Percentiles rank a stretch among this genome's conserved stretches.
Conservation (phyloP, 2,113 vertebrate genomes). For the Chaetops frenatus region DNA sequence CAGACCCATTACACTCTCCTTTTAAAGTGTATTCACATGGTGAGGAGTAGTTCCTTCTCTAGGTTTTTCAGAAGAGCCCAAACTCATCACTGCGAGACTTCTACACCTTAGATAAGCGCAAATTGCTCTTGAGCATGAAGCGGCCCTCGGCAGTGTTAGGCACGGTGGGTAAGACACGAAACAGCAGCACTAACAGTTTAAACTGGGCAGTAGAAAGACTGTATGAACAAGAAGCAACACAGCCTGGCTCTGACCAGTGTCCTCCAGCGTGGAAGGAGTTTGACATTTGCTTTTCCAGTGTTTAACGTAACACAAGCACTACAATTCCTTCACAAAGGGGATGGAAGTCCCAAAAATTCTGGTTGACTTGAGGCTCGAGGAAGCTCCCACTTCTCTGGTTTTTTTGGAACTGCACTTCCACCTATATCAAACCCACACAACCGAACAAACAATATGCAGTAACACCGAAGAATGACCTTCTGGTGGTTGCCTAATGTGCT, state of each 20-base stretch:
- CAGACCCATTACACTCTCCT: neutral
- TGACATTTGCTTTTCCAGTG: rapidly evolving
- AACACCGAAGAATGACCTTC: neutral
- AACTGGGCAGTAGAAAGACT: neutral
- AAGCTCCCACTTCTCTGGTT: neutral
- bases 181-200: neutral
- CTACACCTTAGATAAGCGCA: neutral
- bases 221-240: neutral
- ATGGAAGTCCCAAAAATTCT: neutral
- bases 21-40: neutral
- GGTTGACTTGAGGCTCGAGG: neutral
- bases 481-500: neutral
- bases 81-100: neutral
- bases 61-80: neutral
- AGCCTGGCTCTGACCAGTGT: neutral
- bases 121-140: neutral
- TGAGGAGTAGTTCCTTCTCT: neutral
- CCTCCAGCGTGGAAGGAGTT: neutral
- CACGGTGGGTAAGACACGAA: rapidly evolving
- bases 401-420: neutral
- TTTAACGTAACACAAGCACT: neutral
- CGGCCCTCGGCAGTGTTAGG: neutral
- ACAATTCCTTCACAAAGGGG: neutral
- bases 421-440: neutral
- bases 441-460: neutral